phyloP scores from a whole-genome alignment of 2,797 vertebrate species.

The Pseudochaenichthys georgianus region DNA sequence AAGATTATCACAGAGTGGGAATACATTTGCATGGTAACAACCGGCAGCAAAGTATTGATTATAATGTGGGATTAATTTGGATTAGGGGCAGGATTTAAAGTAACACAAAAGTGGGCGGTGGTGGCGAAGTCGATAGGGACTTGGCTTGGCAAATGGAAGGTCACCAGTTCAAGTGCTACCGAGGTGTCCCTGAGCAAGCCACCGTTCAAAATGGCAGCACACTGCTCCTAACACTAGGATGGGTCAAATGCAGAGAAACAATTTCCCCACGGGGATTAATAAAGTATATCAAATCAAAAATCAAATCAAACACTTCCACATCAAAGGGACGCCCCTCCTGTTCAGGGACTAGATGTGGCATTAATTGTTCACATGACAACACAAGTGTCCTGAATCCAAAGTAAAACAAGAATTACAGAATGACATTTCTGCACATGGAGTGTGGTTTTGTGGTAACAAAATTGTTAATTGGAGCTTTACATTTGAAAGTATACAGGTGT shows the following conservation, averaged over 20 bases:
- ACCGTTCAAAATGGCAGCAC: too few relatives aligned
- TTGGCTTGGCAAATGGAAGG: too few relatives aligned
- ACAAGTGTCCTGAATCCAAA: conserved; percentile 33
- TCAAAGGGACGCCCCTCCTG: conserved; percentile 37
- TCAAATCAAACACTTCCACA: conserved; percentile 30
- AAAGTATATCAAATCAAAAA: not conserved
- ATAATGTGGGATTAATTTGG: conserved; percentile 60
- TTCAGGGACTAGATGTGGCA: conserved; percentile 46
- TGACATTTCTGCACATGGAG: conserved; percentile 35
- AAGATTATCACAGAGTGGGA: conserved; percentile 58
- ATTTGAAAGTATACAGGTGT: conserved; percentile 28
- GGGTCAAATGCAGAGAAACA: too few relatives aligned
- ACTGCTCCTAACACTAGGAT: too few relatives aligned
- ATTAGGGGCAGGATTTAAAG: conserved; percentile 56
- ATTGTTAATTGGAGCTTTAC: conserved; percentile 34
- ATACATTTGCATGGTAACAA: conserved; percentile 51
- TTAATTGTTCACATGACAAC: conserved; percentile 53
- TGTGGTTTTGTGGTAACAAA: not conserved
- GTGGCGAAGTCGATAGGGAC: too few relatives aligned
- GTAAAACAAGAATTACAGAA: conserved; percentile 24
- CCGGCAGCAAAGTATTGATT: conserved; percentile 58
- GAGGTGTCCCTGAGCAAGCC: too few relatives aligned
- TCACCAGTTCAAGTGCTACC: too few relatives aligned
- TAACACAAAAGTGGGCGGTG: not conserved
- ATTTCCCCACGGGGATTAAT: too few relatives aligned